Conservation (phyloP, 2,113 vertebrate species). For the Albula goreensis region DNA sequence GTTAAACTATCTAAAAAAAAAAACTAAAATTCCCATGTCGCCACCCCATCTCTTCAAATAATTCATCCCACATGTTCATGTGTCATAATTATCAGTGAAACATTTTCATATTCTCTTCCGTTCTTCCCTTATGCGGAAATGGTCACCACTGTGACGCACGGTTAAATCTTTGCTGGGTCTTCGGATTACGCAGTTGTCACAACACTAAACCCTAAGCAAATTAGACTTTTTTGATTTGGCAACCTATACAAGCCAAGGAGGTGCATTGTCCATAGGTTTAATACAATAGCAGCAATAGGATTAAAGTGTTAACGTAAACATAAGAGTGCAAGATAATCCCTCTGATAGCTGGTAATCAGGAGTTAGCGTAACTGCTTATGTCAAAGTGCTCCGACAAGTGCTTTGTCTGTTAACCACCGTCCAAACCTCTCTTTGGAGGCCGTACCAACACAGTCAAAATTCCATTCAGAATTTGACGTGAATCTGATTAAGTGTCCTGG, state of each 20-base stretch:
- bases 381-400: slow-evolving; percentile 38
- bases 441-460: not conserved
- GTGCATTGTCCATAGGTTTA: not conserved
- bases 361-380: slow-evolving; percentile 44
- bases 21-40: too few species aligned
- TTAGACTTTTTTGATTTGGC: not conserved
- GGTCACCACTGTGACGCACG: not conserved
- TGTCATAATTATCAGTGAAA: too few species aligned
- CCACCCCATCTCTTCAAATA: too few species aligned
- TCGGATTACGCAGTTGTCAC: not conserved
- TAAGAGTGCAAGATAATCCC: slow-evolving; percentile 59
- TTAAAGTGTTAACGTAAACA: slow-evolving; percentile 70
- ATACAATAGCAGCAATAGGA: slow-evolving; percentile 51
- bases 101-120: not conserved
- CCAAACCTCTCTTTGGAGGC: not conserved
- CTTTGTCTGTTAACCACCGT: not conserved
- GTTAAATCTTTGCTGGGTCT: not conserved
- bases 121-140: not conserved
- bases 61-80: too few species aligned
- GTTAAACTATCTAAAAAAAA: too few species aligned
- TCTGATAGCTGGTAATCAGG: slow-evolving; percentile 59
- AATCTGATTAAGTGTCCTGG: slow-evolving; percentile 20
- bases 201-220: not conserved
- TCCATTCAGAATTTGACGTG: not conserved
- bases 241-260: not conserved